Base-by-base conservation (phyloP, 2,797 vertebrate species). In the Australoheros facetus region DNA sequence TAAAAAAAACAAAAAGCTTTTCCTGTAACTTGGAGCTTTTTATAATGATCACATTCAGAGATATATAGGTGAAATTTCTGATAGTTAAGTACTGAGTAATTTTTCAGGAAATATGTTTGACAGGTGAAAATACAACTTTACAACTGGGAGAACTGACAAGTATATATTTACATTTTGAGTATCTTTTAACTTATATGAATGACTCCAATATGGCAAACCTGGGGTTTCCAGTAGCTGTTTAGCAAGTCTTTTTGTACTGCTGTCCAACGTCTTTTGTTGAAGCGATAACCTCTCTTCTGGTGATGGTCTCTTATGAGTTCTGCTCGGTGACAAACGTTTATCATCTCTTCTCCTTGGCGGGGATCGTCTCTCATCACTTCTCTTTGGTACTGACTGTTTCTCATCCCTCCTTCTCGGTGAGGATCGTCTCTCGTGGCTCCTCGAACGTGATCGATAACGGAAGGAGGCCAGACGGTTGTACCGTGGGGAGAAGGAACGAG, bases 141-240 rank as follows among this genome's bases (percentile, higher is more conserved):
- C 12, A 23, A n/a, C 4, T 37, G 30, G 48, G 30, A 37, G 17
- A 34, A 59, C 11, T 21, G 34, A 5, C 5, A 13, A 55, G 11
- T 37, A 45, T 59, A n/a, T 45, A 14, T 45, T 45, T 13, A 45
- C 42, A 60, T 60, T 60, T 4, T 60, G 19, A 37, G 58, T 23
- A 34, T 34, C 32, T 37, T 37, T 21, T 54, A 71, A 34, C 19
- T 53, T 54, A n/a, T 9, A 34, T 54, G 7, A 7, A 32, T 32
- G 11, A 32, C 10, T 66, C 42, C 16, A 42, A 4, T 26, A 21
- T 37, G 5, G 71, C 87, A 37, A 66, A 96, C 96, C 93, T 91
- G 95, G 85, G 19, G 88, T 91, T 79, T 94, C 78, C 66, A 96
- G 86, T 6, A 95, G 81, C 59, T 90, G 94, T 86, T 93, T 95